Conservation (phyloP, 2,113 vertebrate species). For the Syngnathoides biaculeatus region DNA sequence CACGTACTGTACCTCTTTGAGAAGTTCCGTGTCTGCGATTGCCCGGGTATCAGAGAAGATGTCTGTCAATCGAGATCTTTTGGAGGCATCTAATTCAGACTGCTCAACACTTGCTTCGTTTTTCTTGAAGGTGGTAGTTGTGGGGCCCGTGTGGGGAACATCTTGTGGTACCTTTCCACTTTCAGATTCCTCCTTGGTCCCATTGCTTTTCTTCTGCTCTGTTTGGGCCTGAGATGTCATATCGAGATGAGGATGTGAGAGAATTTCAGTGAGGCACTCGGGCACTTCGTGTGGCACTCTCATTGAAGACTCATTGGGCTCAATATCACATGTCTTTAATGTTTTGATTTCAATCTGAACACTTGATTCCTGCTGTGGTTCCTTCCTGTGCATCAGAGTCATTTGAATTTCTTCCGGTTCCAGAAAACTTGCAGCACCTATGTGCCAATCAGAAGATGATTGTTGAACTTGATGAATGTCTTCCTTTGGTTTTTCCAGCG, state of each 20-base stretch:
- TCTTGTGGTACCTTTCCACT: not conserved
- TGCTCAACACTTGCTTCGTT: slow-evolving; percentile 10
- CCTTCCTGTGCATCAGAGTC: not conserved
- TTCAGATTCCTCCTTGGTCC: not conserved
- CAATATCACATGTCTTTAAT: not conserved
- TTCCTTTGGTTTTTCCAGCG: no score
- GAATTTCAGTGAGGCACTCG: not conserved
- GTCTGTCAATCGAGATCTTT: slow-evolving; percentile 34
- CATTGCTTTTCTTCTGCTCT: not conserved
- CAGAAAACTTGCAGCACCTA: not conserved
- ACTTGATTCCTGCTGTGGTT: not conserved
- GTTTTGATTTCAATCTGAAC: not conserved
- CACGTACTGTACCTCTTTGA: slow-evolving; percentile 62
- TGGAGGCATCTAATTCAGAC: not conserved
- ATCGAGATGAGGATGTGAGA: not conserved
- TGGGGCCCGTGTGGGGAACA: not conserved
- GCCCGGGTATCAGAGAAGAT: slow-evolving; percentile 52
- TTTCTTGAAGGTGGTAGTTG: not conserved
- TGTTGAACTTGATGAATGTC: no score
- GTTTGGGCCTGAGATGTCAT: not conserved
- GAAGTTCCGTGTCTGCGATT: slow-evolving; percentile 29
- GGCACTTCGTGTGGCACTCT: not conserved
- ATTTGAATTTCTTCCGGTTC: not conserved
- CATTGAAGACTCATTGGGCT: not conserved
- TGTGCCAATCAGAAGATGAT: no score